Base-by-base conservation (phyloP, 1,140 invertebrate species). In the Papilio polytes region DNA sequence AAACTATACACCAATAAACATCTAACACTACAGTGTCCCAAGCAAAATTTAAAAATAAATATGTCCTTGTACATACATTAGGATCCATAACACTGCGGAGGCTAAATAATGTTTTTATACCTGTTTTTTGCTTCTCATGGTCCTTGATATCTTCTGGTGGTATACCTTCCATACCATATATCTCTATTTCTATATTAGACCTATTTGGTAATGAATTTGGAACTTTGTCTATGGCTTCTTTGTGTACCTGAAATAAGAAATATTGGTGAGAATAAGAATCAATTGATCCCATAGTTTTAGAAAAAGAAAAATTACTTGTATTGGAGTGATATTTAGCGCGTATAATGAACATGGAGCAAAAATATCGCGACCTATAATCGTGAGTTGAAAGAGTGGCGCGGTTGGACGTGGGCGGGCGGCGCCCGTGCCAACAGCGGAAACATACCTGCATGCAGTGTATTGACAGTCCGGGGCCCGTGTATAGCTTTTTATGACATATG, bases 101-200 rank as follows among this genome's bases (percentile, higher is more conserved):
- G 78, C 81, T 48, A 85, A 89, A 85, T 89, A 87, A 86, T 87
- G 81, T 91, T 91, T 94, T 94, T 94, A 94, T 94, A 95, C 95
- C 96, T 94, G 96, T 96, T 94, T 98, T 97, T 91, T 98, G 97
- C 89, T 97, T 97, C 95, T 99, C 98, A 95, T 99, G 99, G 92
- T 99, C 98, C 91, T 98, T 98, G 59, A 99, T 92, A 96, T 99
- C 99, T 89, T 98, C 98, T 83, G 98, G 97, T 31, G 99, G 99
- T 89, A 99, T 99, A 84, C 99, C 99, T 96, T 99, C 99, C 99
- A 99, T 99, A 86, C 99, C 99, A 96, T 99, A 99, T 90, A 99
- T 99, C 97, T 99, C 99, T 94, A 99, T 98, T 96, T 99, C 99
- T 91, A 99, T 99, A 96, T 99, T 99, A 89, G 98, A 99, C 94